Base-by-base conservation (phyloP, 2,797 vertebrate genomes). In the Epinephelus malabaricus region DNA sequence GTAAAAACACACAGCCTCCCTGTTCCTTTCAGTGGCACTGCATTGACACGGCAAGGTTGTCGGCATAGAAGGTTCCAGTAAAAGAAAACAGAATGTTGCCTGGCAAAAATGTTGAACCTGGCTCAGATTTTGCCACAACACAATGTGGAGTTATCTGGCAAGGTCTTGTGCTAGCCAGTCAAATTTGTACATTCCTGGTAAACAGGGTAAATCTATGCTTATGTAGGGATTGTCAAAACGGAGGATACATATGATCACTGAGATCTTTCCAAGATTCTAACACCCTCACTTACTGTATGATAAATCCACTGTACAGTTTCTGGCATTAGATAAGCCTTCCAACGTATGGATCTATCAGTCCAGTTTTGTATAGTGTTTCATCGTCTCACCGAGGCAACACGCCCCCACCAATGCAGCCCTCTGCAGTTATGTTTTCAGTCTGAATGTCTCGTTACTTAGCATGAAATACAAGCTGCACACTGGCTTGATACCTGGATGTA, bases 381-480 rank as follows among this genome's bases (percentile, higher is more conserved):
- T 58, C 8, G 10, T 68, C 13, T 38, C 58, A 34, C 34, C 2
- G 7, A 34, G 7, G 34, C 34, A 34, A 34, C 34, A 34, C 34
- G 1, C 34, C 34, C 34, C 6, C 34, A 34, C 34, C 34, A 34
- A 34, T 6, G 1, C n/a, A 46, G 12, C 15, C 6, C 18, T 9
- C 51, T 46, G n/a, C 40, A 19, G 17, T 34, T 34, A 34, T 58
- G 45, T 62, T 64, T 63, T 69, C 65, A 53, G 38, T 34, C 8
- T 73, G 18, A 30, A n/a, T 19, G 1, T 43, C 46, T 6, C 3
- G 10, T 73, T 49, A 40, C 9, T 60, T 7, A 3, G 7, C 6
- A 1, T 63, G n/a, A 74, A 60, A 46, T 62, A 23, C 38, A 71
- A 43, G 49, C 47, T 61, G 27, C 66, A 59, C 18, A 63, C 51